Conservation (phyloP, 2,888 invertebrate species). For the Leucophenga maculata region DNA sequence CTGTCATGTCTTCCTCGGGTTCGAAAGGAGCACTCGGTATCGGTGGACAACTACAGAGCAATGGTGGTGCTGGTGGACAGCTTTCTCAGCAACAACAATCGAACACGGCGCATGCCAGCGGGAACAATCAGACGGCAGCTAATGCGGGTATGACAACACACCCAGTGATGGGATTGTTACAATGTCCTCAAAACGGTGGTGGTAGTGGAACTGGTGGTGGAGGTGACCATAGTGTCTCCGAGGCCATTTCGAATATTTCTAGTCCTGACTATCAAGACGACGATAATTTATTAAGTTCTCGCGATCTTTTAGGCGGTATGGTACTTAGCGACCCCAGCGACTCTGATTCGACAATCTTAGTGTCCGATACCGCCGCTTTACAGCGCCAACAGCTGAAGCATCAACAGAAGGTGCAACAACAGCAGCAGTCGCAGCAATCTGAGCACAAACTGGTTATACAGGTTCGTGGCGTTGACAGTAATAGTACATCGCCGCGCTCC, state of each 20-base stretch:
- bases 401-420: conserved; percentile 60
- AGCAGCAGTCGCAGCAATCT: conserved; percentile 72
- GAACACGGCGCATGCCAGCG: too few species aligned
- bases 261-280: conserved; percentile 93
- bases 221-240: conserved; percentile 87
- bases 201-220: conserved; percentile 63
- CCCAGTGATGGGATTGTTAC: conserved; percentile 61
- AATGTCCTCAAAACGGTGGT: conserved; percentile 61
- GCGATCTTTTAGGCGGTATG: conserved; percentile 84
- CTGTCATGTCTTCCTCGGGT: conserved; percentile 86
- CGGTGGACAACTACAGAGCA: conserved; percentile 45
- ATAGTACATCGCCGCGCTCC: conserved; percentile 57
- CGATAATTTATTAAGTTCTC: conserved; percentile 83
- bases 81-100: conserved; percentile 36
- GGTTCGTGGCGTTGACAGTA: conserved; percentile 74
- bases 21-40: conserved; percentile 75
- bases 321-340: conserved; percentile 91
- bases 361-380: conserved; percentile 78
- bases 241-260: conserved; percentile 90
- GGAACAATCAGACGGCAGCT: conserved; percentile 46
- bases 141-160: conserved; percentile 34
- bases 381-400: conserved; percentile 68
- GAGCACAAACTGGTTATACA: conserved; percentile 91
- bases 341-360: conserved; percentile 89
- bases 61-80: conserved; percentile 39